A percentile compares a stretch with the other conserved stretches of the same genome.
These are phyloP conservation scores for Synanthedon andrenaeformis DNA, from an alignment of 2,888 invertebrate genomes.

Conservation along the genomic window DNA sequence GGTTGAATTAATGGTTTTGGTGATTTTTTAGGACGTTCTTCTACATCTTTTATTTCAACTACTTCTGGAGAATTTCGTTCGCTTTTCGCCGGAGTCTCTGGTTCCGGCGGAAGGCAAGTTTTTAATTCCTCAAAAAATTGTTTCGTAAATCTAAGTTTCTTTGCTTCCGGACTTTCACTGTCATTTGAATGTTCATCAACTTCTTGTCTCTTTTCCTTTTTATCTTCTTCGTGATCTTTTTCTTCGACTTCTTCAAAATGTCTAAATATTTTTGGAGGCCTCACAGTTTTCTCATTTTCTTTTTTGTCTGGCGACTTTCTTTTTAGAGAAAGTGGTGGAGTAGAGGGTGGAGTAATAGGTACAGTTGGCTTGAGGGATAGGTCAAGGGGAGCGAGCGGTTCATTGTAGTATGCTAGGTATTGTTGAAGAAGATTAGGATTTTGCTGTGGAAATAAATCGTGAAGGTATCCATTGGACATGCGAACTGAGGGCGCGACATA, in stretches of 20 bases:
- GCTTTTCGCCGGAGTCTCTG: conserved; percentile 46
- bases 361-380: conserved; percentile 78
- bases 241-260: conserved; percentile 46
- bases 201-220: conserved; percentile 30
- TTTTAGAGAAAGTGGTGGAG: conserved; percentile 77
- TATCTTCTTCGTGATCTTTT: conserved; percentile 34
- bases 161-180: conserved; percentile 55
- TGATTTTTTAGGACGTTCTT: conserved; percentile 59
- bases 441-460: conserved; percentile 54
- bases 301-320: conserved; percentile 40
- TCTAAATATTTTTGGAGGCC: conserved; percentile 50
- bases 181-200: conserved; percentile 52
- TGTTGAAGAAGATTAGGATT: conserved; percentile 63
- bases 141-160: conserved; percentile 57
- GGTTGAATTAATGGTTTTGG: conserved; percentile 35
- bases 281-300: conserved; percentile 31
- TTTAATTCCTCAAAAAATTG: conserved; percentile 57
- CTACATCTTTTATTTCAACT: conserved; percentile 56
- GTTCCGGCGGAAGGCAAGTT: conserved; percentile 45
- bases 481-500: conserved; percentile 51
- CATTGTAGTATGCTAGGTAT: conserved; percentile 71
- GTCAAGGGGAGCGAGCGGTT: conserved; percentile 78
- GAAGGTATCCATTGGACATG: conserved; percentile 51
- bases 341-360: conserved; percentile 82
- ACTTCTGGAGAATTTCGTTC: conserved; percentile 56